Conservation (phyloP, 1,140 invertebrate genomes). For the Aphidius gifuensis region DNA sequence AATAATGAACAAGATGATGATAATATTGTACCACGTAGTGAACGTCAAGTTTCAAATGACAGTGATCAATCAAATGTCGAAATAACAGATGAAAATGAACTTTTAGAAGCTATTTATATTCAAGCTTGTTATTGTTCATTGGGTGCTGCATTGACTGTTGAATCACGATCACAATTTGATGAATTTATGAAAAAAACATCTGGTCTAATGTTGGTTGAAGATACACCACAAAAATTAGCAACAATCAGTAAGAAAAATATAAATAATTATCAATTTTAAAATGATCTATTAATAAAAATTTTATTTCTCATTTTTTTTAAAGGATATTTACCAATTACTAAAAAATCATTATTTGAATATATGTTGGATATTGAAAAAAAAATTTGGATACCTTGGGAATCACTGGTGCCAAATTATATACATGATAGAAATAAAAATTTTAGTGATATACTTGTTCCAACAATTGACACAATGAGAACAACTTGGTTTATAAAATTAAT, state of each 20-base stretch:
- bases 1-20: slow-evolving; percentile 52
- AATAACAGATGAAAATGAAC: slow-evolving; percentile 30
- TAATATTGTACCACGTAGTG: slow-evolving; percentile 10
- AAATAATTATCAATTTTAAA: not conserved
- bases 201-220: slow-evolving; percentile 65
- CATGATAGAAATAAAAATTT: slow-evolving; percentile 71
- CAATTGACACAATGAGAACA: slow-evolving; percentile 77
- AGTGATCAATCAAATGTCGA: slow-evolving; percentile 21
- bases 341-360: slow-evolving; percentile 77
- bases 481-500: slow-evolving; percentile 77
- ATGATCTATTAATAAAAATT: slow-evolving; percentile 12
- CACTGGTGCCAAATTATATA: slow-evolving; percentile 70
- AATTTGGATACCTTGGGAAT: slow-evolving; percentile 84
- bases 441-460: slow-evolving; percentile 83
- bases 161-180: slow-evolving; percentile 72
- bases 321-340: slow-evolving; percentile 68
- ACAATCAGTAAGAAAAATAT: slow-evolving; percentile 55
- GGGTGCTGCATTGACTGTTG: slow-evolving; percentile 71
- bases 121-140: slow-evolving; percentile 79
- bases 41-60: slow-evolving; percentile 7
- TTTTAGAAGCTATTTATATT: slow-evolving; percentile 48
- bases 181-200: slow-evolving; percentile 73
- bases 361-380: slow-evolving; percentile 67
- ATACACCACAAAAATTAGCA: slow-evolving; percentile 63
- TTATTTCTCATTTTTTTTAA: slow-evolving; percentile 4